Evolutionary conservation across 1,140 invertebrate genomes (phyloP).

Genomic region (Chlorops oryzae): DNA sequence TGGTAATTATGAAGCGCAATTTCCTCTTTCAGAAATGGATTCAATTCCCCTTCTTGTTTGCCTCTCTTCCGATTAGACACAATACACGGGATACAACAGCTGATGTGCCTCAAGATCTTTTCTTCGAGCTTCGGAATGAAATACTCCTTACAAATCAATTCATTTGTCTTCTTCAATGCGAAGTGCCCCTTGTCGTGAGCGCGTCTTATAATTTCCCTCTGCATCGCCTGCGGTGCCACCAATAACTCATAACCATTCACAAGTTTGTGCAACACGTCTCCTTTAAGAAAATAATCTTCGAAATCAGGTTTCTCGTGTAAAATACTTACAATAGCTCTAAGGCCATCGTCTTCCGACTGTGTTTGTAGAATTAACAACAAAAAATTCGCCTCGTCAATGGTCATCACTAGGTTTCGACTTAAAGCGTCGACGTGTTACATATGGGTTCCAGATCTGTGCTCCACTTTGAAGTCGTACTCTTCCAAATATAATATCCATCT

Average conservation of each 20-base stretch:
- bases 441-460: conserved; percentile 19
- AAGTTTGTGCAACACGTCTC: conserved; percentile 26
- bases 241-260: conserved; percentile 19
- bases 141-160: conserved; percentile 41
- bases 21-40: conserved; percentile 32
- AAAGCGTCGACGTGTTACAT: conserved; percentile 37
- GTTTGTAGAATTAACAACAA: conserved; percentile 10
- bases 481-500: conserved; percentile 30
- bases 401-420: conserved; percentile 20
- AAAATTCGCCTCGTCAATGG: conserved; percentile 1
- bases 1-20: conserved; percentile 23
- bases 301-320: neutral
- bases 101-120: conserved; percentile 34
- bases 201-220: conserved; percentile 30
- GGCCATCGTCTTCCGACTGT: conserved; percentile 15
- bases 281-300: conserved; percentile 18
- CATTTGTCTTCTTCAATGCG: conserved; percentile 39
- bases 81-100: conserved; percentile 38
- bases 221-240: conserved; percentile 30
- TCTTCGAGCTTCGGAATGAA: conserved; percentile 36
- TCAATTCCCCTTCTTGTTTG: conserved; percentile 43
- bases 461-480: conserved; percentile 25
- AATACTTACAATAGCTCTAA: neutral
- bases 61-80: conserved; percentile 30
- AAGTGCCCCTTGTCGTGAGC: conserved; percentile 44